These are phyloP conservation scores for Enteromius viviparus DNA, from an alignment of 2,797 vertebrate genomes.

Conservation along the genomic window DNA sequence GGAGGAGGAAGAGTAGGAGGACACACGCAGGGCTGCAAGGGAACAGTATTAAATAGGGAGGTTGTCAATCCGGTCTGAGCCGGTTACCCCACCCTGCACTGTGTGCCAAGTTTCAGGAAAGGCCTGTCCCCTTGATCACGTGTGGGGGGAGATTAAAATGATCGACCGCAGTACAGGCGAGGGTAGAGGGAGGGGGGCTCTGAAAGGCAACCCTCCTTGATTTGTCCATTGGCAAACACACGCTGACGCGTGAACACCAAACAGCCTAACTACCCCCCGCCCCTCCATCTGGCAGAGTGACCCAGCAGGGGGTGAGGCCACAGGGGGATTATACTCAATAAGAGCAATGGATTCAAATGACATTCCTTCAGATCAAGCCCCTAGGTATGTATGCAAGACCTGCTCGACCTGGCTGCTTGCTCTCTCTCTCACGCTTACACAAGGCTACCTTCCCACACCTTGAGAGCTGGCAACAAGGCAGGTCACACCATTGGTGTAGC, in stretches of 20 bases:
- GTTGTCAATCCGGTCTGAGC: constrained; percentile 89
- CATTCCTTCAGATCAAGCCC: constrained; percentile 74
- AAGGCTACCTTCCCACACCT: constrained; percentile 66
- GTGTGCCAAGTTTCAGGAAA: constrained; percentile 85
- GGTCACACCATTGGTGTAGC: constrained; percentile 42
- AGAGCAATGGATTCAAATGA: constrained; percentile 69
- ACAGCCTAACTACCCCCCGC: constrained; percentile 50
- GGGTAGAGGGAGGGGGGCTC: constrained; percentile 69
- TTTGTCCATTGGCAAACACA: constrained; percentile 68
- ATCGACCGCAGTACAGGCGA: constrained; percentile 77
- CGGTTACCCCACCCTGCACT: constrained; percentile 88
- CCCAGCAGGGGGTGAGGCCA: constrained; percentile 71
- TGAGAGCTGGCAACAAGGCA: constrained; percentile 62
- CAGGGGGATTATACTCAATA: constrained; percentile 66
- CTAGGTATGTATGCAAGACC: constrained; percentile 70
- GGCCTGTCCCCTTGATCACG: constrained; percentile 83
- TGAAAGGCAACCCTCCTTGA: constrained; percentile 72
- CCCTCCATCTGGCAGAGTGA: constrained; percentile 76
- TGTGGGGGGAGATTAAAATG: constrained; percentile 82
- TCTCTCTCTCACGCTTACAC: constrained; percentile 21
- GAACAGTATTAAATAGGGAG: constrained; percentile 83
- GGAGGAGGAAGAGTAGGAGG: constrained; percentile 66
- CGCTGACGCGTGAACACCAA: constrained; percentile 49
- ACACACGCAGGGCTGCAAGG: constrained; percentile 76
- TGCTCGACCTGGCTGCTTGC: constrained; percentile 72